These are phyloP conservation scores for Diadumene lineata DNA, from an alignment of 92 coral and sea anemone species.

Conservation along the genomic window DNA sequence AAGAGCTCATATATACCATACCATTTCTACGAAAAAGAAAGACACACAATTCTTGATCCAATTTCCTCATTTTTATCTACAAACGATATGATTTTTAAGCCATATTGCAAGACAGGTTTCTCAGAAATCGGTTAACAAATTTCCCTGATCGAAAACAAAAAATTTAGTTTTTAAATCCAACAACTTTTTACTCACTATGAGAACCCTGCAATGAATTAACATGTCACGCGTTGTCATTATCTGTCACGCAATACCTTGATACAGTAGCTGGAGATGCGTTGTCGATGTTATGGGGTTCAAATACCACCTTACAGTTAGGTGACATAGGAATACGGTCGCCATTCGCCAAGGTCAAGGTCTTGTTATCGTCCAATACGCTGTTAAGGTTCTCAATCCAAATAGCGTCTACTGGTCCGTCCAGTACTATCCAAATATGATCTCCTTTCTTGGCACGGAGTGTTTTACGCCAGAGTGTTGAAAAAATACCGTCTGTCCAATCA, in stretches of 20 bases:
- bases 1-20: constrained; percentile 98
- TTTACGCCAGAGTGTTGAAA: constrained; percentile 98
- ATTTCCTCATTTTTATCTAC: no score
- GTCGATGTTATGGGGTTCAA: constrained; percentile 98
- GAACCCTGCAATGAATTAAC: background rate
- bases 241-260: constrained; percentile 63
- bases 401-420: constrained; percentile 99
- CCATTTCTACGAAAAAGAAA: constrained; percentile 65
- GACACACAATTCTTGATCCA: background rate
- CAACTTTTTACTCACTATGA: background rate
- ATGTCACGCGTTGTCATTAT: background rate
- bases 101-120: no score
- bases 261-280: constrained; percentile 99
- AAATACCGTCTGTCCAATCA: constrained; percentile 99
- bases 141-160: no score
- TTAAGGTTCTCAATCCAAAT: constrained; percentile 98
- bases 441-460: constrained; percentile 96
- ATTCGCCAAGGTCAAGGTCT: constrained; percentile 89
- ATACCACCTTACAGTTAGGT: constrained; percentile 88
- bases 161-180: no score
- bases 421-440: constrained; percentile 96
- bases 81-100: no score
- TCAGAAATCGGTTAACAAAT: no score
- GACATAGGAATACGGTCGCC: constrained; percentile 99
- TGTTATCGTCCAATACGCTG: constrained; percentile 98